Conservation (phyloP, 2,797 vertebrate species). For the Huso huso region DNA sequence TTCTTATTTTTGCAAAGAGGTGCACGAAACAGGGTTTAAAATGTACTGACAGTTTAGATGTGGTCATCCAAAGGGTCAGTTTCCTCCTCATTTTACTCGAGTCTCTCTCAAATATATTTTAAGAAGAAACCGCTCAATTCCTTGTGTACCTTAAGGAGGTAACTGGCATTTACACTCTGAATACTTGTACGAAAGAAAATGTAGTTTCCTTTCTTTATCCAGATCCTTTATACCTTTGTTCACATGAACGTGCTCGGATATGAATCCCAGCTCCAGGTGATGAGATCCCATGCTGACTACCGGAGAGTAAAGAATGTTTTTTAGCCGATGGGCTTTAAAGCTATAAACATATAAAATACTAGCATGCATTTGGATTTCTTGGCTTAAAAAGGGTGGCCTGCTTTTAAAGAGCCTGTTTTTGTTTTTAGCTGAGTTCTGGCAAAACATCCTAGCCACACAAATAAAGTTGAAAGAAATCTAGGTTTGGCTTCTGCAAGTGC, state of each 20-base stretch:
- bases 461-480: conserved; percentile 31
- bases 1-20: too few species aligned
- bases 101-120: too few species aligned
- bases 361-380: conserved; percentile 5
- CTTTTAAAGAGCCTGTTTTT: conserved; percentile 30
- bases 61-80: too few species aligned
- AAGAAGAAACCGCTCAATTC: too few species aligned
- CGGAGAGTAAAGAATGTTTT: not conserved
- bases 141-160: not conserved
- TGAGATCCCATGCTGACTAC: too few species aligned
- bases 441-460: conserved; percentile 37
- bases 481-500: conserved; percentile 31
- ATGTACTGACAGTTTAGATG: too few species aligned
- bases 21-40: too few species aligned
- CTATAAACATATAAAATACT: conserved; percentile 26
- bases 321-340: conserved; percentile 7
- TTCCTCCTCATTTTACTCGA: too few species aligned
- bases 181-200: conserved; percentile 1
- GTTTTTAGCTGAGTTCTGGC: conserved; percentile 27
- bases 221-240: conserved; percentile 13
- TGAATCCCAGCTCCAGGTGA: too few species aligned
- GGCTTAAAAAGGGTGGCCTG: conserved; percentile 21
- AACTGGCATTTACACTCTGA: not conserved
- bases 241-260: too few species aligned
- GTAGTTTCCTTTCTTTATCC: not conserved